These are phyloP conservation scores for Butorides virescens DNA, from an alignment of 2,113 vertebrate genomes.

Conservation along the genomic window DNA sequence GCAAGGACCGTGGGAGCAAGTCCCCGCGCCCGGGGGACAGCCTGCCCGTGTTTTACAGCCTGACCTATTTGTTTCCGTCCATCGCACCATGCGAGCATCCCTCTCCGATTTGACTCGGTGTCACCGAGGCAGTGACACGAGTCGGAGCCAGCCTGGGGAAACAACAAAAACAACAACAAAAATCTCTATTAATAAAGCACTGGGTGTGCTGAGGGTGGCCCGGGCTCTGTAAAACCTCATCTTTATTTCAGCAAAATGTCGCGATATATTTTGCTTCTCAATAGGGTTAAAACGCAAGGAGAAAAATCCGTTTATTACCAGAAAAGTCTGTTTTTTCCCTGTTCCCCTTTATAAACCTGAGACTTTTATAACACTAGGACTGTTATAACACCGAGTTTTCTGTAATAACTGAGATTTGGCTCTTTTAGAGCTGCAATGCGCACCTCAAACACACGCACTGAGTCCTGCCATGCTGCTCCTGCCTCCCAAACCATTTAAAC, in stretches of 20 bases:
- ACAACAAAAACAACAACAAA: background rate
- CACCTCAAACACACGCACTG: background rate
- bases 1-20: background rate
- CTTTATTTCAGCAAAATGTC: background rate
- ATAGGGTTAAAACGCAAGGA: background rate
- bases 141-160: background rate
- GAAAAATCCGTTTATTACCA: background rate
- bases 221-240: background rate
- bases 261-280: background rate
- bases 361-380: background rate
- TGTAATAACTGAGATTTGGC: background rate
- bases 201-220: background rate
- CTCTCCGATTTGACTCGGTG: background rate
- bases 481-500: background rate
- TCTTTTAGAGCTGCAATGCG: too few species aligned
- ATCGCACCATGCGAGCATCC: background rate
- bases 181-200: background rate
- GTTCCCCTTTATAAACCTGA: fast-evolving
- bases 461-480: fast-evolving
- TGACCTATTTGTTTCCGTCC: background rate
- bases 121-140: background rate
- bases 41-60: background rate
- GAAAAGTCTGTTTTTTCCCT: background rate
- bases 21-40: background rate
- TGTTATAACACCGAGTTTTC: fast-evolving